Conservation (phyloP, 2,888 invertebrate genomes). For the Eupeodes latifasciatus region DNA sequence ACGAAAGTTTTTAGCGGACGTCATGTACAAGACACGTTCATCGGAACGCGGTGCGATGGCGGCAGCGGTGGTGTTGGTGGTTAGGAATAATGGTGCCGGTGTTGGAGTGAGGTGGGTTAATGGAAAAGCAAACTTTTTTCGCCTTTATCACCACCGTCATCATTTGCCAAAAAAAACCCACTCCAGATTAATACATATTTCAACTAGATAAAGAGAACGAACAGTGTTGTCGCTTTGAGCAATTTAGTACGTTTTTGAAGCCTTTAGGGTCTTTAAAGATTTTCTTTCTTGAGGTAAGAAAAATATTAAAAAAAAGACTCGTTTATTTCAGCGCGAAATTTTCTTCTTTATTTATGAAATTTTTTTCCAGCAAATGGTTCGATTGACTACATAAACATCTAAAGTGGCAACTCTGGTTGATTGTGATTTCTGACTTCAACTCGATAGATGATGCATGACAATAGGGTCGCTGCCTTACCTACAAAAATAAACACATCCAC, state of each 20-base stretch:
- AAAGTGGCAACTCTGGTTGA: neutral
- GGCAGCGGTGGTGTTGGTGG: neutral
- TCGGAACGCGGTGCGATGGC: neutral
- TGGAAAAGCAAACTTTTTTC: constrained; percentile 48
- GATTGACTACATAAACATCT: no score
- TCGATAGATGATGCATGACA: constrained; percentile 59
- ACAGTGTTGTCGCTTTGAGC: neutral
- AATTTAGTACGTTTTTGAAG: neutral
- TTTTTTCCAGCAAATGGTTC: no score
- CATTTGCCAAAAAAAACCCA: constrained; percentile 50
- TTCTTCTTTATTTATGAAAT: no score
- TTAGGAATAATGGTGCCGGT: neutral
- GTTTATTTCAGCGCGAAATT: no score
- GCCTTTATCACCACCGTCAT: constrained; percentile 55
- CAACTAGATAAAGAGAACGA: constrained; percentile 41
- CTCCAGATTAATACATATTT: constrained; percentile 37
- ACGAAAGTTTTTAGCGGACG: constrained; percentile 52
- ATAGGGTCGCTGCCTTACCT: constrained; percentile 23
- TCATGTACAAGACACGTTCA: constrained; percentile 24
- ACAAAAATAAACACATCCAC: neutral
- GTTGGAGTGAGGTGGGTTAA: neutral
- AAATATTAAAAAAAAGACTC: no score
- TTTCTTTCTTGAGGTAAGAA: no score
- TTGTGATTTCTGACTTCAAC: neutral
- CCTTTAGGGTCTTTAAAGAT: neutral